Base-by-base conservation (phyloP, 2,888 invertebrate species). In the Lasioglossum morio region DNA sequence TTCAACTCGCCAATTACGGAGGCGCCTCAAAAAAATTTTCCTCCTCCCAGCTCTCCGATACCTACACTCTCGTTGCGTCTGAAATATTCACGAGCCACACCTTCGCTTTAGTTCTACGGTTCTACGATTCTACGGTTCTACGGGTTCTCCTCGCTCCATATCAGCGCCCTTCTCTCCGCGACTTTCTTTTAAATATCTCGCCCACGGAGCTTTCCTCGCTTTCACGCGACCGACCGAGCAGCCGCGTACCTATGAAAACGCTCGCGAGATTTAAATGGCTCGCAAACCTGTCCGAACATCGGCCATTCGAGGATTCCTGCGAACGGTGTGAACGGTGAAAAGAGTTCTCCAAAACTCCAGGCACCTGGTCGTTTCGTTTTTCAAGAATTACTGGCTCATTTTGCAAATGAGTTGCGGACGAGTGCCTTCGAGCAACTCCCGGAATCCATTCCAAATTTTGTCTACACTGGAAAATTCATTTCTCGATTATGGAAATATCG, bases 1-100 rank as follows among this genome's bases (percentile, higher is more conserved):
- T 94, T 94, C 94, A 94, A 91, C 92, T 92, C 90, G 91, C 92
- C 94, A 94, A 94, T 94, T 94, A 94, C 93, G 89, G 86, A 92
- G 92, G 93, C 92, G 92, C 92, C 92, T 92, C 93, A 93, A 94
- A 94, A 94, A 94, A 92, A n/a, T n/a, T 92, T 92, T 92, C 91
- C 89, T 89, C 86, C 74, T 81, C 72, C 78, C 78, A 66, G 30
- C 27, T 77, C 69, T 73, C 72, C 76, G 69, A 66, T 66, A 53
- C 74, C 74, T 72, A 40, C 70, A 57, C 76, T 76, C 75, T 83
- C 84, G 81, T 77, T 80, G 66, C 78, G 76, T 72, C 82, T 90
- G 84, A 90, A 90, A 90, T 91, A 90, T 90, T 90, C 88, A 91
- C 88, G 43, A 78, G 80, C 75, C 79, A 72, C 84, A 80, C 84